Evolutionary conservation across 2,888 invertebrate genomes (phyloP).

Genomic region (Hecatera dysodea): DNA sequence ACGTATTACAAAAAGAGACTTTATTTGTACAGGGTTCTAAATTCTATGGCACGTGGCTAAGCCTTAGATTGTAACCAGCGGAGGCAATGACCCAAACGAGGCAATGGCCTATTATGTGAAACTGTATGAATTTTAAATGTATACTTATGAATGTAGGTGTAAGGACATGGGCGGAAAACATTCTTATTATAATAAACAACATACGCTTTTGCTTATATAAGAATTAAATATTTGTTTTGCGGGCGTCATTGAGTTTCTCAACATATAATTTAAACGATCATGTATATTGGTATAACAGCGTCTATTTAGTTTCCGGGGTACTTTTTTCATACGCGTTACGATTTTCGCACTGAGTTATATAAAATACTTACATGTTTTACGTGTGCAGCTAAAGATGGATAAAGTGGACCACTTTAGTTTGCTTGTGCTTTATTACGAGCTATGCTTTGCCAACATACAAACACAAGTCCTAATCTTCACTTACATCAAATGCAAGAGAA

Average conservation of each 20-base stretch:
- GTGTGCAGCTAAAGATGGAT: background rate
- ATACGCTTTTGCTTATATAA: conserved; percentile 38
- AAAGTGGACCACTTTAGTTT: too few species aligned
- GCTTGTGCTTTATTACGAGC: too few species aligned
- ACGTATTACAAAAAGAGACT: conserved; percentile 7
- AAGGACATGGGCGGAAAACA: conserved; percentile 47
- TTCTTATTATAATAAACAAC: conserved; percentile 49
- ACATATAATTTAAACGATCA: conserved; percentile 41
- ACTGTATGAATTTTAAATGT: conserved; percentile 35
- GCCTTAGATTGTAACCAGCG: conserved; percentile 4
- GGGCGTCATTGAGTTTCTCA: conserved; percentile 45
- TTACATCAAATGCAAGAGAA: too few species aligned
- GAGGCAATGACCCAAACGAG: conserved; percentile 37
- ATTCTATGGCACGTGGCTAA: background rate
- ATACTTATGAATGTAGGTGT: too few species aligned
- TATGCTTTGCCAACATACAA: too few species aligned
- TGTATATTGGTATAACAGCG: conserved; percentile 37
- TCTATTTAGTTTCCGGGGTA: conserved; percentile 42
- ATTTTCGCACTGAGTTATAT: conserved; percentile 4
- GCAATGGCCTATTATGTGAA: conserved; percentile 16
- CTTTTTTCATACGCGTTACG: conserved; percentile 4
- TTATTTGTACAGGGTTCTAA: background rate
- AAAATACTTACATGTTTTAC: background rate
- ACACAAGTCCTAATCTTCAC: too few species aligned
- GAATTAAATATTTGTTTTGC: conserved; percentile 50